phyloP scores from a whole-genome alignment of 2,888 invertebrate species.

The Bellardia bayeri region DNA sequence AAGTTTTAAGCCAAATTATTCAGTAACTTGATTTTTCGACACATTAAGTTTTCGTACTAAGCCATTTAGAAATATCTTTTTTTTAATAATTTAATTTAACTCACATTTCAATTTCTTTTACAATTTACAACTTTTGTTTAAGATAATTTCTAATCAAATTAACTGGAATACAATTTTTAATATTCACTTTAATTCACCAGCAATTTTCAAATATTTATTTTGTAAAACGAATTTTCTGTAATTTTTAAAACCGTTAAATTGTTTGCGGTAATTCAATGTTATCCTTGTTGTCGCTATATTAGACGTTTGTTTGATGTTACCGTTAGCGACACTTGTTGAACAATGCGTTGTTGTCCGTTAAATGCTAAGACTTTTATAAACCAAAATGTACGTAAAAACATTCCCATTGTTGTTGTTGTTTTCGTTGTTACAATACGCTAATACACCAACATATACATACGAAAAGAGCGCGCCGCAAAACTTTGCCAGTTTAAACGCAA shows the following conservation, averaged over 20 bases:
- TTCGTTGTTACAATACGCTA: slow-evolving; percentile 20
- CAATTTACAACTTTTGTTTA: not conserved
- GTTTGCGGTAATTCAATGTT: not conserved
- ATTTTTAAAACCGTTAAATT: not conserved
- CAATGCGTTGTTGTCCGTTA: slow-evolving; percentile 79
- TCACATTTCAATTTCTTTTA: slow-evolving; percentile 7
- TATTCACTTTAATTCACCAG: not conserved
- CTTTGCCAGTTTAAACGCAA: not conserved
- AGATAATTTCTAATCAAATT: not conserved
- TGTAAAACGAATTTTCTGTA: not conserved
- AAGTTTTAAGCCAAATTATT: too few relatives aligned
- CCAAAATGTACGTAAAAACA: slow-evolving; percentile 11
- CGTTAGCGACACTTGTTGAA: slow-evolving; percentile 83
- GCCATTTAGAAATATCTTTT: too few relatives aligned
- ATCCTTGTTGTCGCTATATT: slow-evolving; percentile 29
- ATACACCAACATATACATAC: not conserved
- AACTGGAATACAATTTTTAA: not conserved
- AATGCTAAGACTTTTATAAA: slow-evolving; percentile 70
- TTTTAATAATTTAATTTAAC: not conserved
- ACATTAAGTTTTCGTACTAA: too few relatives aligned
- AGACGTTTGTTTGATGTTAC: slow-evolving; percentile 56
- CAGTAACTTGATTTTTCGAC: too few relatives aligned
- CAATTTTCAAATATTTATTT: not conserved
- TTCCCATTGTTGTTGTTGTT: slow-evolving; percentile 30
- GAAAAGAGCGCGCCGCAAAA: slow-evolving; percentile 30